Evolutionary conservation across 2,113 vertebrate species (phyloP).

Genomic region (Pedionomus torquatus): DNA sequence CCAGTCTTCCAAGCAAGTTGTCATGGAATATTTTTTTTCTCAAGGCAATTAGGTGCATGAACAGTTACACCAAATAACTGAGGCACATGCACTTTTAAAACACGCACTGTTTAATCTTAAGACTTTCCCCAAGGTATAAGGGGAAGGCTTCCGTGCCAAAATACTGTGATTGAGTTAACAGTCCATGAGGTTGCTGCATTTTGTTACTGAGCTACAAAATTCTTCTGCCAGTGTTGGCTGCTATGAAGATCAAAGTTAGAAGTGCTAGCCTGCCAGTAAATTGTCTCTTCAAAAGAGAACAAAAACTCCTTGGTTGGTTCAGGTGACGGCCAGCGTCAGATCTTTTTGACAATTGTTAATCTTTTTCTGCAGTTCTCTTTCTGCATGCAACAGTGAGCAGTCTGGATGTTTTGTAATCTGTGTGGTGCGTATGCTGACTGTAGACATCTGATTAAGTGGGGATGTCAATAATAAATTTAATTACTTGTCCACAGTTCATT

Average conservation of each 20-base stretch:
- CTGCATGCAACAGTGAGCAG: not conserved
- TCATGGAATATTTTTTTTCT: not conserved
- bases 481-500: not conserved
- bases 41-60: not conserved
- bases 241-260: conserved; percentile 31
- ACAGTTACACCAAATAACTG: not conserved
- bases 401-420: not conserved
- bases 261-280: conserved; percentile 9
- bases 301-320: not conserved
- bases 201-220: conserved; percentile 41
- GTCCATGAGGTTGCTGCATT: conserved; percentile 28
- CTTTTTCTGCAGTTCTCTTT: not conserved
- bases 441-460: not conserved
- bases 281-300: conserved; percentile 28
- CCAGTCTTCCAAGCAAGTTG: not conserved
- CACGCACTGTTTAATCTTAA: not conserved
- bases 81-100: conserved; percentile 6
- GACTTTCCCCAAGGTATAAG: conserved; percentile 23
- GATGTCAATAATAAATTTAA: not conserved
- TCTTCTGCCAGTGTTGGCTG: conserved; percentile 15
- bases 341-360: not conserved
- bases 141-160: conserved; percentile 38
- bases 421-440: not conserved
- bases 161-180: conserved; percentile 43
- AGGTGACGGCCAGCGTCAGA: conserved; percentile 11